Base-by-base conservation (phyloP, 2,113 vertebrate genomes). In the Crotalus viridis region DNA sequence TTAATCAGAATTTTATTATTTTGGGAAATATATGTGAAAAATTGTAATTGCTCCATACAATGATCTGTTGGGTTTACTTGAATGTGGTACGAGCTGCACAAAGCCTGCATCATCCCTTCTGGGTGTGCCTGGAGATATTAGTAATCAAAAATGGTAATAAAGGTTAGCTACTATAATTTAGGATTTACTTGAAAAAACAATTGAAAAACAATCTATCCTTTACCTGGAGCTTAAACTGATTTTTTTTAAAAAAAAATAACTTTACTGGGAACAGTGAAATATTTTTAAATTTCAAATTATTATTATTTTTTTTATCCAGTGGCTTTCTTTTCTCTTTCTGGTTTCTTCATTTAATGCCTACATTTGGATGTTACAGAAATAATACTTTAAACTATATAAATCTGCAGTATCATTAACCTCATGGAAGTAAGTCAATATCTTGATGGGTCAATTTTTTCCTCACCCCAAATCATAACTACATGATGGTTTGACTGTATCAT, bases 221-320 rank as follows among this genome's bases (percentile, higher is more conserved):
- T 90, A n/a, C 19, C 48, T 74, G 15, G 4, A 1, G 17, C 81
- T 56, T 85, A 85, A 56, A 21, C 33, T 91, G 33, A 26, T 39
- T 89, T 57, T 43, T 46, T 46, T 46, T 46, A 5, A 51, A 51
- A 51, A 51, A 39, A 43, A 90, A n/a, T 90, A 21, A 51, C 7
- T 69, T 51, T 52, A 90, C 33, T 85, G 33, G 93, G 90, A 17
- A 59, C 64, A 85, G 95, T 93, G 91, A 48, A 51, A 87, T 22
- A 48, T 9, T 90, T 94, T 86, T 89, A 92, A 81, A 94, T 94
- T 94, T 95, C 33, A 95, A 0, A 89, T 17, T 51, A 69, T 87
- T 94, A 93, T 28, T 7, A 1, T 51, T 7, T 51, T 52, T 54
- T 69, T 33, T 4, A 88, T 48, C 26, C 22, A 55, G 81, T 88